Conservation (phyloP, 2,113 vertebrate genomes). For the Zonotrichia leucophrys region DNA sequence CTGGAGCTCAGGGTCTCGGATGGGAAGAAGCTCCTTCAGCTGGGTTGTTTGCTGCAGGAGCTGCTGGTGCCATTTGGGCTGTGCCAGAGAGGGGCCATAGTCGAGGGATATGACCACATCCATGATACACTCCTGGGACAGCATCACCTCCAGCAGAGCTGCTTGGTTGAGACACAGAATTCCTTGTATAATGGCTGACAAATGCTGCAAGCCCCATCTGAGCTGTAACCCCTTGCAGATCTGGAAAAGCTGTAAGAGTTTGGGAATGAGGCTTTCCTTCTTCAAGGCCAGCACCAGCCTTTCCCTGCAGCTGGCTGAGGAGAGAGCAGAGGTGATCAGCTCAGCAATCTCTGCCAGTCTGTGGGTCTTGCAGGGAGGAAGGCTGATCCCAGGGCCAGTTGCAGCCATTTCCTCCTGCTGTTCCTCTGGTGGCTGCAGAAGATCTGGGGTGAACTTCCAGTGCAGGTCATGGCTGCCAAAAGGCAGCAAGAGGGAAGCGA, state of each 20-base stretch:
- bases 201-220: constrained; percentile 91
- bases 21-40: constrained; percentile 97
- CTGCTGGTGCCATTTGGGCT: constrained; percentile 89
- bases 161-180: constrained; percentile 96
- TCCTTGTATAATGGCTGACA: constrained; percentile 92
- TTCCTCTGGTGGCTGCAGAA: constrained; percentile 94
- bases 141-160: constrained; percentile 95
- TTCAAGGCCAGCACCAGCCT: constrained; percentile 91
- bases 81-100: constrained; percentile 90
- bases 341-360: constrained; percentile 93
- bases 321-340: constrained; percentile 92
- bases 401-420: constrained; percentile 93
- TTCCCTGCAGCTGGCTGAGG: constrained; percentile 90
- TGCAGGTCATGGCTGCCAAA: constrained; percentile 64
- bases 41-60: constrained; percentile 94
- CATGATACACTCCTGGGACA: constrained; percentile 97
- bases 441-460: constrained; percentile 94
- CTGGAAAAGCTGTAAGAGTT: constrained; percentile 92
- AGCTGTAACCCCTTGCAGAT: constrained; percentile 90
- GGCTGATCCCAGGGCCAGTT: constrained; percentile 87
- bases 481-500: background rate
- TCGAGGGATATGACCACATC: constrained; percentile 95
- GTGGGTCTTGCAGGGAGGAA: constrained; percentile 87
- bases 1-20: constrained; percentile 92
- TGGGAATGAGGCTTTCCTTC: constrained; percentile 93